A percentile compares a stretch with the other conserved stretches of the same genome.
Evolutionary conservation across 2,113 vertebrate genomes (phyloP).

Genomic region (Lasiurus cinereus): DNA sequence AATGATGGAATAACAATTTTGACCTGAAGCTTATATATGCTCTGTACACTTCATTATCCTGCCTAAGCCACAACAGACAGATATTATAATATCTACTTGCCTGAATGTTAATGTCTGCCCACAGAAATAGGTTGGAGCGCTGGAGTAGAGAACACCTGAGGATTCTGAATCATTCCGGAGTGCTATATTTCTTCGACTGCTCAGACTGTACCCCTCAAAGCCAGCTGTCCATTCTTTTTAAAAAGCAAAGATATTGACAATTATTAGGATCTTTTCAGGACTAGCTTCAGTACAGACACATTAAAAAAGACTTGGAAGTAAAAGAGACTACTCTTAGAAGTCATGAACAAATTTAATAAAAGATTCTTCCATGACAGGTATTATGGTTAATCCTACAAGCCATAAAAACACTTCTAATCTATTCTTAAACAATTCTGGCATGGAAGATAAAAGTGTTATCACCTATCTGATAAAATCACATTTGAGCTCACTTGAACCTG

Average conservation of each 20-base stretch:
- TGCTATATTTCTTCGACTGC: slow-evolving; percentile 96
- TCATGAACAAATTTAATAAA: slow-evolving; percentile 35
- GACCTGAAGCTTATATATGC: neutral
- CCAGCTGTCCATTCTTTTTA: slow-evolving; percentile 93
- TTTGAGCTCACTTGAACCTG: neutral
- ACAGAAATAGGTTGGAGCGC: slow-evolving; percentile 94
- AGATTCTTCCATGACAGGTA: neutral
- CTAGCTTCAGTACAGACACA: neutral
- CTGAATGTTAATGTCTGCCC: slow-evolving; percentile 97
- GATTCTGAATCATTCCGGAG: slow-evolving; percentile 93
- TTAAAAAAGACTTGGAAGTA: slow-evolving; percentile 18
- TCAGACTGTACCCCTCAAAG: slow-evolving; percentile 96
- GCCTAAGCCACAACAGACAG: neutral
- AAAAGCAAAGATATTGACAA: slow-evolving; percentile 52
- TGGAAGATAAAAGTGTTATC: neutral
- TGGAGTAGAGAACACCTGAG: slow-evolving; percentile 94
- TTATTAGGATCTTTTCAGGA: slow-evolving; percentile 17
- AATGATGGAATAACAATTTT: neutral
- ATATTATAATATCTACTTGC: slow-evolving; percentile 84
- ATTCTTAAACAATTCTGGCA: neutral
- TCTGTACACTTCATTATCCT: neutral
- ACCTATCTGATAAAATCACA: slow-evolving; percentile 19
- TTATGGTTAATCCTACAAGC: neutral
- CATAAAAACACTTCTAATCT: neutral
- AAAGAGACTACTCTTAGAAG: neutral